phyloP scores from a whole-genome alignment of 2,797 vertebrate genomes.

The Pterois miles region DNA sequence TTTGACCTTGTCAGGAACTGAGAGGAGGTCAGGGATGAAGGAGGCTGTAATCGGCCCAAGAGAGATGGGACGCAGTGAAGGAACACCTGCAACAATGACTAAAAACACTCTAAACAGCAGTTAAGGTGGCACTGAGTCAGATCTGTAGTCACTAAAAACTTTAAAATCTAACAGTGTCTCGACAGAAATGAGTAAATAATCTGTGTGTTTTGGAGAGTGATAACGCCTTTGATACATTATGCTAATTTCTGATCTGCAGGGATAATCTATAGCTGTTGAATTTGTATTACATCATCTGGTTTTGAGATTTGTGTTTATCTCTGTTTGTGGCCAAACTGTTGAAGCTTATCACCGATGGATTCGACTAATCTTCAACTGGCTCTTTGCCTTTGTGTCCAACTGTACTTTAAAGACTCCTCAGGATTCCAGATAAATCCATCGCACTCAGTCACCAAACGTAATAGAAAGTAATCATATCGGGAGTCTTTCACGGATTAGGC shows the following conservation, averaged over 20 bases:
- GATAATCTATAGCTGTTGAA: constrained; percentile 66
- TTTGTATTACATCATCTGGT: constrained; percentile 69
- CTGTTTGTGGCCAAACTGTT: constrained; percentile 74
- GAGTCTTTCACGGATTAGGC: constrained; percentile 81
- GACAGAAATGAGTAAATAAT: constrained; percentile 3
- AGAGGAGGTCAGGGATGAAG: constrained; percentile 76
- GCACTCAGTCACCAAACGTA: constrained; percentile 75
- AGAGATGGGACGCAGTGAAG: constrained; percentile 42
- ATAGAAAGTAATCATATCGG: constrained; percentile 83
- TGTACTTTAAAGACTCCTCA: constrained; percentile 77
- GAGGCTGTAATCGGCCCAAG: constrained; percentile 55
- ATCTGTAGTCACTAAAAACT: constrained; percentile 5
- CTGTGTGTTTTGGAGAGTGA: constrained; percentile 33
- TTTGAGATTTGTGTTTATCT: constrained; percentile 72
- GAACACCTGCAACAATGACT: constrained; percentile 44
- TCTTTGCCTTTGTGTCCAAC: constrained; percentile 72
- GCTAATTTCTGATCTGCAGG: constrained; percentile 47
- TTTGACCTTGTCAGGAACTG: constrained; percentile 82
- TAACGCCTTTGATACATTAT: constrained; percentile 48
- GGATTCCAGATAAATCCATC: constrained; percentile 76
- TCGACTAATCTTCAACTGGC: constrained; percentile 77
- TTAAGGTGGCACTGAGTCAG: background rate
- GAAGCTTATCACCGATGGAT: constrained; percentile 75
- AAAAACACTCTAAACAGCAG: constrained; percentile 6
- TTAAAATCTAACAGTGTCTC: constrained; percentile 6